phyloP scores from a whole-genome alignment of 2,888 invertebrate genomes.

The Folsomia manolachei region DNA sequence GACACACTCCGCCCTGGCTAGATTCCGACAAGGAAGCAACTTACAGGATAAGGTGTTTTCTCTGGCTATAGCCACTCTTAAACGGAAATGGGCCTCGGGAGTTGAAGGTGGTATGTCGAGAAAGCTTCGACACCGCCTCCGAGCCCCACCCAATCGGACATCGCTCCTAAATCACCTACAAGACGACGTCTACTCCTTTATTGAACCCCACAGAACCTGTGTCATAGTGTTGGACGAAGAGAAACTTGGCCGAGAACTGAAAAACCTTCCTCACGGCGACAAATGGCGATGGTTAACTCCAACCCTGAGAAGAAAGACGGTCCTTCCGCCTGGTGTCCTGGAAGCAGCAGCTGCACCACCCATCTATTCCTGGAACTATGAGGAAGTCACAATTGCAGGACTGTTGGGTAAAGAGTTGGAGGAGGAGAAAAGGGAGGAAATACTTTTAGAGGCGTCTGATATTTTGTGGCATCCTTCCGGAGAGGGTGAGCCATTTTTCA shows the following conservation, averaged over 20 bases:
- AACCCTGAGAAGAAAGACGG: not conserved
- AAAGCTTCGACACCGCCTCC: not conserved
- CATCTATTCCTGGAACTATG: not conserved
- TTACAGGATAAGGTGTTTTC: constrained; percentile 11
- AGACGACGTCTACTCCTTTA: constrained; percentile 33
- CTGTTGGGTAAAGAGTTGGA: not conserved
- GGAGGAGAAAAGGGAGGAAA: not conserved
- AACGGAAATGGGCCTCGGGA: no score
- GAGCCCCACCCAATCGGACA: not conserved
- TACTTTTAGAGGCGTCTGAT: constrained; percentile 12
- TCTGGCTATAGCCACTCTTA: constrained; percentile 14
- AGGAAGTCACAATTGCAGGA: not conserved
- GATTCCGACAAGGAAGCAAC: constrained; percentile 9
- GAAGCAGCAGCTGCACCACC: no score
- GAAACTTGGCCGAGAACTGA: not conserved
- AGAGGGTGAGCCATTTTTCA: not conserved
- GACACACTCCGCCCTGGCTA: not conserved
- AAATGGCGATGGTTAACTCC: constrained; percentile 11
- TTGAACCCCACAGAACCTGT: constrained; percentile 31
- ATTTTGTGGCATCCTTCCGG: constrained; percentile 18
- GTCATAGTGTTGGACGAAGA: constrained; percentile 28
- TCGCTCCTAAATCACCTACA: constrained; percentile 20
- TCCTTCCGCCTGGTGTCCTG: no score
- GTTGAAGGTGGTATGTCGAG: no score
- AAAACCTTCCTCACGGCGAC: no score